Evolutionary conservation across 2,797 vertebrate genomes (phyloP).

Genomic region (Mormyrops attenuatus): DNA sequence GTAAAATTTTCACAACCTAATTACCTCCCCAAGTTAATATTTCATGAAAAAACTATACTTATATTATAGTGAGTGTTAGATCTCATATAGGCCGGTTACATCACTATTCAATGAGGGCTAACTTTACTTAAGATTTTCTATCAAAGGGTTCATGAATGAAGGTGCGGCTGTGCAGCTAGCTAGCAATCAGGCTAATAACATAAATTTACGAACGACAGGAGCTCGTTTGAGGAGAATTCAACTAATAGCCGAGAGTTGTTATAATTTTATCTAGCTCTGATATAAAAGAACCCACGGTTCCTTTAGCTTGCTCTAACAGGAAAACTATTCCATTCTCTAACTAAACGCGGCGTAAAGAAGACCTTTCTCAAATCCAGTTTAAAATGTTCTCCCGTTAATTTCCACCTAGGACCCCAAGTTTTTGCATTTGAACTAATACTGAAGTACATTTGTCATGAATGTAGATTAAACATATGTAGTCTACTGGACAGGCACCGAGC

Average conservation of each 20-base stretch:
- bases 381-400: not conserved
- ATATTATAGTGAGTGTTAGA: not conserved
- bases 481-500: not conserved
- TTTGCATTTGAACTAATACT: not conserved
- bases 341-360: not conserved
- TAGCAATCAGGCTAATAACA: not conserved
- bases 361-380: not conserved
- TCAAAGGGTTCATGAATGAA: not conserved
- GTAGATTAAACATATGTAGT: not conserved
- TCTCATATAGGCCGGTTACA: not conserved
- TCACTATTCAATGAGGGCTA: not conserved
- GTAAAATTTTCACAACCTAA: not conserved
- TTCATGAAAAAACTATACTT: not conserved
- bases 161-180: not conserved
- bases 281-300: not conserved
- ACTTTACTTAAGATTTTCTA: not conserved
- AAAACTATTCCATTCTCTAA: not conserved
- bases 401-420: not conserved
- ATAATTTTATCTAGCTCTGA: not conserved
- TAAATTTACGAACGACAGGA: not conserved
- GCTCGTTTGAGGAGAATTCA: not conserved
- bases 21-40: not conserved
- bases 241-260: not conserved
- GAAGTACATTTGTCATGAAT: not conserved
- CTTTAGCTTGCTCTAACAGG: not conserved